A percentile compares a stretch with the other conserved stretches of the same genome.
phyloP scores from a whole-genome alignment of 2,888 invertebrate genomes.

The Trissolcus brochymenae region DNA sequence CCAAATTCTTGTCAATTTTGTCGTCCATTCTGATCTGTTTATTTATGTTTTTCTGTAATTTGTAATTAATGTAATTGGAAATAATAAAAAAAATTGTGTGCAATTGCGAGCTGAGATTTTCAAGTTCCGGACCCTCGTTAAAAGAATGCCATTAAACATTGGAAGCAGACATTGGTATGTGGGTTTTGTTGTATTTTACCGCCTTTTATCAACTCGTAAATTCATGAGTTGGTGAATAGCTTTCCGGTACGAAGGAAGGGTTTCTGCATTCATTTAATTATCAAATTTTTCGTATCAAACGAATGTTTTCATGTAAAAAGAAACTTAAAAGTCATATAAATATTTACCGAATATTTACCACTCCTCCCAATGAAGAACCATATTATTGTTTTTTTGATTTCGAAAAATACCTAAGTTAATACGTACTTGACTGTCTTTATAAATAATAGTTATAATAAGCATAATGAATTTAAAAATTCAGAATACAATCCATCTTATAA shows the following conservation, averaged over 20 bases:
- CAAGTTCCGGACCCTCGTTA: constrained; percentile 8
- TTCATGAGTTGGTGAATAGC: constrained; percentile 69
- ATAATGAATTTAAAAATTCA: too few species aligned
- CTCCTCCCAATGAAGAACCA: too few species aligned
- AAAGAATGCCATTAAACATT: constrained; percentile 45
- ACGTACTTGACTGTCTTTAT: too few species aligned
- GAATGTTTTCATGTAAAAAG: too few species aligned
- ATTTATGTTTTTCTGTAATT: constrained; percentile 27
- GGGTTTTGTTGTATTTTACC: constrained; percentile 38
- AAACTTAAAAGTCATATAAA: too few species aligned
- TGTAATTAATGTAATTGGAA: constrained; percentile 26
- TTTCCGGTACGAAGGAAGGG: constrained; percentile 62
- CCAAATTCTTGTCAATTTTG: constrained; percentile 23
- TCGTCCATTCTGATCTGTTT: constrained; percentile 17
- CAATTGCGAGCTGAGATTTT: constrained; percentile 20
- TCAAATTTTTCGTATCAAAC: not conserved
- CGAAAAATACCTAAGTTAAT: too few species aligned
- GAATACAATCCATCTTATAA: too few species aligned
- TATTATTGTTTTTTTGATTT: too few species aligned
- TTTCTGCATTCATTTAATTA: constrained; percentile 18
- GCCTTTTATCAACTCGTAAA: constrained; percentile 58
- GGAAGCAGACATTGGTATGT: constrained; percentile 20
- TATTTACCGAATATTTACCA: too few species aligned
- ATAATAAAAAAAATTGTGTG: constrained; percentile 1
- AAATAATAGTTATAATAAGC: too few species aligned